Evolutionary conservation across 1,140 invertebrate species (phyloP), one percentile per base, ranked within the genome.

Genomic region (Drosophila ananassae): DNA sequence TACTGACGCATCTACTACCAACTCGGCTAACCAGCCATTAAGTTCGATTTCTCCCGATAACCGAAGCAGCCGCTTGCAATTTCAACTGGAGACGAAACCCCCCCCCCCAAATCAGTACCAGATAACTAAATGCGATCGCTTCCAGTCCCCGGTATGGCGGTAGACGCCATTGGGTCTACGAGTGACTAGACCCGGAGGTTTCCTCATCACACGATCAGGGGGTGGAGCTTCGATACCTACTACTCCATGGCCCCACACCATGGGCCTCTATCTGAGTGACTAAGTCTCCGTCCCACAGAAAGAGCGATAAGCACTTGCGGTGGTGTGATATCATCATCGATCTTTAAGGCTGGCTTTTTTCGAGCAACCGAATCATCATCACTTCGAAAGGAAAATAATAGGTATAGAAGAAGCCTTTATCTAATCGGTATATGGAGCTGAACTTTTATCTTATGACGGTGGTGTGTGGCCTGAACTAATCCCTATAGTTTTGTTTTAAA

Each of bases 61-160:
- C 47, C 58, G 13, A 48, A 21, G 44, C 10, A 12, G 9, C 48
- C 30, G 30, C n/a, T 24, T 68, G 51, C 51, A 57, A 69, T 68
- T 69, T 69, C 51, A 67, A 56, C 41, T 56, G 63, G 10, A 22
- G 22, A 13, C 21, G 66, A 68, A 68, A 69, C 50, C 32, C 8
- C 67, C 66, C 30, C 25, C 25, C 25, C 25, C 25, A 3, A 28
- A 0, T 6, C 25, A 28, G 5, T 6, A 6, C 25, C 48, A 44
- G 66, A 69, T 69, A 68, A 56, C 41, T 54, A 47, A 68, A 68
- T 69, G 51, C 51, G 51, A 39, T 63, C 46, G 68, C 24, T 46
- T 8, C 13, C 21, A 28, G 50, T 24, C 25, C 25, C 12, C 10
- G n/a, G n/a, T n/a, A 13, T 10, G 9, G 21, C n/a, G n/a, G 6